Conservation (phyloP, 2,113 vertebrate genomes). For the Elephas maximus region DNA sequence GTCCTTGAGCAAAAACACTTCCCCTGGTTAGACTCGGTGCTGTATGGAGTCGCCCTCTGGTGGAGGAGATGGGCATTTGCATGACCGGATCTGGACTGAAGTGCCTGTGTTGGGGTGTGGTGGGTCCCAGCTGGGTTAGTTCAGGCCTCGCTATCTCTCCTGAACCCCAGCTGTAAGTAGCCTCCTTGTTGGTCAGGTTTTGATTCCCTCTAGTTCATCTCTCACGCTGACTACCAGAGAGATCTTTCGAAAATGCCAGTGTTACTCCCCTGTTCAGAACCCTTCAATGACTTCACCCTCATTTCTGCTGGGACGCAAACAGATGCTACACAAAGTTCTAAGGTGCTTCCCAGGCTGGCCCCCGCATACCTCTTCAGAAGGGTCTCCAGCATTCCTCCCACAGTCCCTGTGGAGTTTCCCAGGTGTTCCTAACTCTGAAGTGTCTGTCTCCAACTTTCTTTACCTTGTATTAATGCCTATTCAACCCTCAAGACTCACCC, state of each 20-base stretch:
- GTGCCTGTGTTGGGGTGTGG: fast-evolving
- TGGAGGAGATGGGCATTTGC: background rate
- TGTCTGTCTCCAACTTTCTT: background rate
- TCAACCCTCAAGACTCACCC: background rate
- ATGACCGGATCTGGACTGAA: fast-evolving
- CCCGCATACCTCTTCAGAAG: background rate
- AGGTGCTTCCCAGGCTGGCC: background rate
- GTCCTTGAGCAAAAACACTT: background rate
- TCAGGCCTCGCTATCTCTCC: background rate
- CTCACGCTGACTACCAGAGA: background rate
- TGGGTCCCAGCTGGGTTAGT: background rate
- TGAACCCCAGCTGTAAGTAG: background rate
- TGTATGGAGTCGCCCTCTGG: slow-evolving; percentile 18
- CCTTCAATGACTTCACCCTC: background rate
- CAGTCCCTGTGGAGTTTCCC: background rate
- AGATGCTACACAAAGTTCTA: background rate
- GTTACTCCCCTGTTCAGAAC: background rate
- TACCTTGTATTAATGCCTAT: background rate
- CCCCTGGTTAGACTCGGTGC: no score
- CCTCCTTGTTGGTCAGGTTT: background rate
- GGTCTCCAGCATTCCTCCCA: background rate
- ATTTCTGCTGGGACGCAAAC: background rate
- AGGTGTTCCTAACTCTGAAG: background rate
- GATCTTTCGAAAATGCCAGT: background rate
- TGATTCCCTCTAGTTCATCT: background rate